Evolutionary conservation across 2,797 vertebrate species (phyloP).

Genomic region (Antrozous pallidus): DNA sequence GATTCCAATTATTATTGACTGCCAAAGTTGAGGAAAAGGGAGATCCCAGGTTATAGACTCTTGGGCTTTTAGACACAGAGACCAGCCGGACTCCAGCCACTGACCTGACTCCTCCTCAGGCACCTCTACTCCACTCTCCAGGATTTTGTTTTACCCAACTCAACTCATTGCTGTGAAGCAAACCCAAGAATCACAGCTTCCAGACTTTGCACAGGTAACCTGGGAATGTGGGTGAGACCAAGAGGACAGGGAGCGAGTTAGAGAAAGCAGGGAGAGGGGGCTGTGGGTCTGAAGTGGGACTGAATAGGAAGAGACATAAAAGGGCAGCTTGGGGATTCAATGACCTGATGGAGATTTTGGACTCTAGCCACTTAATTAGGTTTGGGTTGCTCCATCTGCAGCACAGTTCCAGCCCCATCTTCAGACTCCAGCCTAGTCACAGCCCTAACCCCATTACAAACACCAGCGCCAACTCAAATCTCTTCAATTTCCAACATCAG

Average conservation of each 20-base stretch:
- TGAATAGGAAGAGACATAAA: background rate
- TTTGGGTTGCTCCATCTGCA: background rate
- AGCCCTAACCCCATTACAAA: background rate
- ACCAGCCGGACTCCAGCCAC: background rate
- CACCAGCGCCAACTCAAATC: background rate
- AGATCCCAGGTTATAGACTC: background rate
- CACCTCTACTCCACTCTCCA: background rate
- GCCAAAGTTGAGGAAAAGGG: background rate
- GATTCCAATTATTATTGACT: background rate
- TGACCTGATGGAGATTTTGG: background rate
- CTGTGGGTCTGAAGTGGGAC: background rate
- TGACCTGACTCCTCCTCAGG: background rate
- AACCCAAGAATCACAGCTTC: background rate
- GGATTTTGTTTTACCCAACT: background rate
- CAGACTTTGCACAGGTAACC: slow-evolving; percentile 32
- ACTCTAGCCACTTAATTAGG: background rate
- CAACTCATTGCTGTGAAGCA: background rate
- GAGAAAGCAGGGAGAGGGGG: background rate
- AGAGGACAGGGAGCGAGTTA: background rate
- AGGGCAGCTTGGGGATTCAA: background rate
- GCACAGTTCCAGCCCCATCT: background rate
- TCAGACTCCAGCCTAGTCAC: background rate
- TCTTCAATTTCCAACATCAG: background rate
- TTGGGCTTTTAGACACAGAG: background rate
- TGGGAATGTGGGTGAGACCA: background rate